Evolutionary conservation across 2,888 invertebrate genomes (phyloP).

Genomic region (Spodoptera exigua): DNA sequence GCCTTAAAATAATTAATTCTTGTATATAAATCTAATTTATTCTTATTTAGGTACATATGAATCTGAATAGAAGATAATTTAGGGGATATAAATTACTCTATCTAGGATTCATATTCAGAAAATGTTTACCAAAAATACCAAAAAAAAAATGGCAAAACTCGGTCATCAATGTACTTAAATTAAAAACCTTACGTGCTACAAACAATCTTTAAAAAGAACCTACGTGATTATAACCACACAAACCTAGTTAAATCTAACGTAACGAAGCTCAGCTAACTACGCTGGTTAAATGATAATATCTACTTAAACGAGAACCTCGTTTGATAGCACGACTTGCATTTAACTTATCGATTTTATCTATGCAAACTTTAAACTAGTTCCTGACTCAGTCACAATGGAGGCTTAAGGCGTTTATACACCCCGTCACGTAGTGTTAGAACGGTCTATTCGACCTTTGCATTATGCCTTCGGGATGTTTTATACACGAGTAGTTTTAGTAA

Average conservation of each 20-base stretch:
- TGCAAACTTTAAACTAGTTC: slow-evolving; percentile 59
- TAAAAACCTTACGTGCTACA: slow-evolving; percentile 7
- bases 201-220: slow-evolving; percentile 7
- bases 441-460: slow-evolving; percentile 30
- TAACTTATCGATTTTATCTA: slow-evolving; percentile 58
- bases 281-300: slow-evolving; percentile 56
- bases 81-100: no score
- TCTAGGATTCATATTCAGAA: no score
- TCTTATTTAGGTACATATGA: no score
- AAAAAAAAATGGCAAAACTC: no score
- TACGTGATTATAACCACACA: slow-evolving; percentile 24
- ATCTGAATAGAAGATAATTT: no score
- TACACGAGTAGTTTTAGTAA: not conserved
- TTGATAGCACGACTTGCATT: slow-evolving; percentile 47
- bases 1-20: no score
- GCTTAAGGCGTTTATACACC: slow-evolving; percentile 36
- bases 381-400: slow-evolving; percentile 46
- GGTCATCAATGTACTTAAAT: no score
- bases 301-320: slow-evolving; percentile 36
- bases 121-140: no score
- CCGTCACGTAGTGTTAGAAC: slow-evolving; percentile 43
- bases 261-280: slow-evolving; percentile 23
- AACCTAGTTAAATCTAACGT: slow-evolving; percentile 32
- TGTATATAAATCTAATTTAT: no score
- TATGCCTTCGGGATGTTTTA: slow-evolving; percentile 37